phyloP scores from a whole-genome alignment of 2,113 vertebrate genomes.

The Paratilapia polleni region DNA sequence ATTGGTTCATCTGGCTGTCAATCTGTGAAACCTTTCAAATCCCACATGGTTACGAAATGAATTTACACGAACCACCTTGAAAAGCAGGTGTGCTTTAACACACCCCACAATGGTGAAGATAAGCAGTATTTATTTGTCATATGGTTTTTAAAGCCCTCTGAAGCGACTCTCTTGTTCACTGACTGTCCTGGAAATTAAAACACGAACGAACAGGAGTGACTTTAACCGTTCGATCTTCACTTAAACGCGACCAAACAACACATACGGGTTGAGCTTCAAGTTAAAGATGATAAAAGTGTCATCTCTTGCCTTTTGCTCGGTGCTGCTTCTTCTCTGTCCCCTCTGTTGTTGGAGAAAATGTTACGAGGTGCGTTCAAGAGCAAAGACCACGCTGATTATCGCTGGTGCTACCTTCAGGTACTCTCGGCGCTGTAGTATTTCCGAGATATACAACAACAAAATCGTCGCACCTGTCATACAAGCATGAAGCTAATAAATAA shows the following conservation, averaged over 20 bases:
- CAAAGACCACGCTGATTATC: background rate
- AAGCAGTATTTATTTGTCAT: background rate
- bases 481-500: background rate
- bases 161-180: background rate
- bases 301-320: background rate
- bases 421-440: background rate
- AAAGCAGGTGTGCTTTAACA: background rate
- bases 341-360: background rate
- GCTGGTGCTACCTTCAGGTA: background rate
- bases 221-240: background rate
- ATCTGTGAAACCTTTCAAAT: background rate
- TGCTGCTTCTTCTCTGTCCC: rapidly evolving
- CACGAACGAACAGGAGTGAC: background rate
- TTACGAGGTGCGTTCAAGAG: conserved; percentile 41
- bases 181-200: background rate
- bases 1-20: conserved; percentile 32
- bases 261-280: rapidly evolving
- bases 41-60: background rate
- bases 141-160: too few relatives aligned
- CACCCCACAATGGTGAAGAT: background rate
- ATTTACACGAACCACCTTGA: background rate
- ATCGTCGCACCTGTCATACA: rapidly evolving
- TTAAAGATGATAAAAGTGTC: background rate
- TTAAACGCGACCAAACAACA: background rate
- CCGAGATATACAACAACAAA: rapidly evolving